These are phyloP conservation scores for Rhegmatorhina hoffmannsi DNA, from an alignment of 2,113 vertebrate species.

Conservation along the genomic window DNA sequence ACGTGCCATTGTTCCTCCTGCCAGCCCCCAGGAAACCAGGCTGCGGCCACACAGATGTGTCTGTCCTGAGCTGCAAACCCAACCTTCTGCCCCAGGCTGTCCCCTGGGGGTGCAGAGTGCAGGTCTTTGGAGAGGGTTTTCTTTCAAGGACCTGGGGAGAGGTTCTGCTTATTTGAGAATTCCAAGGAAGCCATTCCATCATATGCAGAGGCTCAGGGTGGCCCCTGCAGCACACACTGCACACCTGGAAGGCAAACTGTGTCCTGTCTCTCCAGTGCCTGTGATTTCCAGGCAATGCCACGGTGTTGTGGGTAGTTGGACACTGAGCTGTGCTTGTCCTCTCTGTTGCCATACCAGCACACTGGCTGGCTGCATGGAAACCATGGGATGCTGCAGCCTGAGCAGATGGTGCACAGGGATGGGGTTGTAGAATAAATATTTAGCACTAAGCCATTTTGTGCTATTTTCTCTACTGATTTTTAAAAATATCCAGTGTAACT, in stretches of 20 bases:
- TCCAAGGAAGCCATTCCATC: not conserved
- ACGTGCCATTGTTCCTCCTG: not conserved
- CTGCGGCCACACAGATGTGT: not conserved
- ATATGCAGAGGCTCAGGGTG: rapidly evolving
- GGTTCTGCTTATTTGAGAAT: not conserved
- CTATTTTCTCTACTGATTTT: constrained; percentile 23
- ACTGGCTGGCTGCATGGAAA: not conserved
- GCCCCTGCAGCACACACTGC: rapidly evolving
- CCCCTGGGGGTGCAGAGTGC: not conserved
- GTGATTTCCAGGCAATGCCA: not conserved
- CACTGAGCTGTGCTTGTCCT: not conserved
- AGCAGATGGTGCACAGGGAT: constrained; percentile 46
- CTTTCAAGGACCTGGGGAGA: not conserved
- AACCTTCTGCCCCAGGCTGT: not conserved
- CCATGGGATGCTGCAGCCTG: not conserved
- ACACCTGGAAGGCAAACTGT: not conserved
- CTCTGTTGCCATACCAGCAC: not conserved
- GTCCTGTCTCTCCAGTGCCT: not conserved
- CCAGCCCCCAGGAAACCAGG: not conserved
- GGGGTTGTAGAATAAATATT: constrained; percentile 54
- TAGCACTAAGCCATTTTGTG: not conserved
- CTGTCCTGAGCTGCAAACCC: not conserved
- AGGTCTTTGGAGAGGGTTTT: not conserved
- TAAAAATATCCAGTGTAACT: not conserved
- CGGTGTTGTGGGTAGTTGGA: not conserved